A percentile compares a stretch with the other conserved stretches of the same genome.
Conservation (phyloP, 30 jellyfish, hydroid and myxozoan genomes). For the Clytia hemisphaerica region DNA sequence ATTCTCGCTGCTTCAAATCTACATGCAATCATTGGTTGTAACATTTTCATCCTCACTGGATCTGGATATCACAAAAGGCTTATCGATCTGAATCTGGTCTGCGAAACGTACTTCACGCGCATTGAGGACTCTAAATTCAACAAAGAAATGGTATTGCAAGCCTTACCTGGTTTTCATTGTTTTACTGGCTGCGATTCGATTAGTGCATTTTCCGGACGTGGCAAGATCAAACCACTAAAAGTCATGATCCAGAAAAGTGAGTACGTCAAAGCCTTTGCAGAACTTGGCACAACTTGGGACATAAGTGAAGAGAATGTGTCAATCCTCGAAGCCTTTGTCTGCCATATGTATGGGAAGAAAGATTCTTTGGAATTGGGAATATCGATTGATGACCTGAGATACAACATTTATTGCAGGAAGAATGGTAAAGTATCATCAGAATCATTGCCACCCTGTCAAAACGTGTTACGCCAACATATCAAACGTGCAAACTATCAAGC, state of each 20-base stretch:
- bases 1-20: no score
- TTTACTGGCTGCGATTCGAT: background rate
- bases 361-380: background rate
- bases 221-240: background rate
- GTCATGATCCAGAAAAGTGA: background rate
- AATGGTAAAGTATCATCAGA: conserved; percentile 27
- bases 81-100: no score
- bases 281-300: background rate
- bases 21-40: no score
- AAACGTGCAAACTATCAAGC: conserved; percentile 36
- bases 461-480: conserved; percentile 36
- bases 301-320: background rate
- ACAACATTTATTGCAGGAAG: conserved; percentile 40
- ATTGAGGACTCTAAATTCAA: no score
- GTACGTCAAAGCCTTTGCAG: background rate
- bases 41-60: no score
- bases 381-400: conserved; percentile 42
- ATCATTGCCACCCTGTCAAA: conserved; percentile 36
- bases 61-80: no score
- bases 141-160: no score
- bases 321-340: background rate
- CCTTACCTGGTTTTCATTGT: background rate
- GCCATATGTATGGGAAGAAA: conserved; percentile 17
- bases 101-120: no score
- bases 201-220: conserved; percentile 1